A percentile compares a stretch with the other conserved stretches of the same genome.
These are phyloP conservation scores for Parascotia fuliginaria DNA, from an alignment of 2,888 invertebrate species.

Conservation along the genomic window DNA sequence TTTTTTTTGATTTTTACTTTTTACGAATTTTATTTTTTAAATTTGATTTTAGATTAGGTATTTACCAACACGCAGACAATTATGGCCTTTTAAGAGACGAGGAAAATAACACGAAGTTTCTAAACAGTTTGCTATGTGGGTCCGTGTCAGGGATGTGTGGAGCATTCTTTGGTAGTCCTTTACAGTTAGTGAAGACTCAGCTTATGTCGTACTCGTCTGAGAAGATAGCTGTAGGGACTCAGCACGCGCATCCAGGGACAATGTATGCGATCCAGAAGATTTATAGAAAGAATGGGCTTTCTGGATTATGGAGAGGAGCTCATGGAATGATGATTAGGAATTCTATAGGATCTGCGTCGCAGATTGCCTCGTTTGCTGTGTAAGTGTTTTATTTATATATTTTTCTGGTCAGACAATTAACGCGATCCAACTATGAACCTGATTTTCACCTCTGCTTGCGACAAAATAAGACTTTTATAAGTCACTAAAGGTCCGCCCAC, in stretches of 20 bases:
- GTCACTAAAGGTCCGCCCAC: too few species aligned
- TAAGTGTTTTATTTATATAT: conserved; percentile 52
- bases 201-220: conserved; percentile 91
- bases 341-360: conserved; percentile 93
- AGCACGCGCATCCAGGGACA: conserved; percentile 91
- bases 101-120: conserved; percentile 88
- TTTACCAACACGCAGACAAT: conserved; percentile 90
- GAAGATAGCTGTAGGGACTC: conserved; percentile 94
- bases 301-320: conserved; percentile 90
- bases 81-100: conserved; percentile 86
- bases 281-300: conserved; percentile 84
- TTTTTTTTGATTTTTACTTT: too few species aligned
- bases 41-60: conserved; percentile 86
- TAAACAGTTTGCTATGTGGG: conserved; percentile 89
- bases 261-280: conserved; percentile 87
- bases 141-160: conserved; percentile 92
- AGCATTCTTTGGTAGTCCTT: conserved; percentile 92
- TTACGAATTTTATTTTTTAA: neutral
- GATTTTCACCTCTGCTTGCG: too few species aligned
- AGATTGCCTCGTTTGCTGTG: conserved; percentile 91
- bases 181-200: conserved; percentile 96
- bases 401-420: too few species aligned
- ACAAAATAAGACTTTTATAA: too few species aligned
- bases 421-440: too few species aligned
- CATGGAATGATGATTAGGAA: conserved; percentile 91